phyloP scores from a whole-genome alignment of 2,888 invertebrate genomes.

The Palloptera scutellata region DNA sequence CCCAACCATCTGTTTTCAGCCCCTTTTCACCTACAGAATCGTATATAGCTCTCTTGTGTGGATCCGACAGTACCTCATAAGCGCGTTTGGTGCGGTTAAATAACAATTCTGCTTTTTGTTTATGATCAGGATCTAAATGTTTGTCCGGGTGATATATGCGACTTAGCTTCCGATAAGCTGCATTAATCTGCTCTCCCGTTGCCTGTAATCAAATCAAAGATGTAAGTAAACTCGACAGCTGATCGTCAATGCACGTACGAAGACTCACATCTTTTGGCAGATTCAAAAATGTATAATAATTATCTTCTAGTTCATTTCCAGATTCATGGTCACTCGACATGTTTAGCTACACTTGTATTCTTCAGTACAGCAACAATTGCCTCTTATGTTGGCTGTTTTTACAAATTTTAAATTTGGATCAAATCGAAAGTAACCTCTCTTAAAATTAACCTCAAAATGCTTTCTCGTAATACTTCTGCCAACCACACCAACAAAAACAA shows the following conservation, averaged over 20 bases:
- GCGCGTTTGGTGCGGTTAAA: constrained; percentile 94
- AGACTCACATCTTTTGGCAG: constrained; percentile 80
- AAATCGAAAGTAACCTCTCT: constrained; percentile 24
- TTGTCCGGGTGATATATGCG: constrained; percentile 97
- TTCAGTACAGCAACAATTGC: not conserved
- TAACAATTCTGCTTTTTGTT: constrained; percentile 88
- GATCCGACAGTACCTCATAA: constrained; percentile 93
- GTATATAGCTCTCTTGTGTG: constrained; percentile 94
- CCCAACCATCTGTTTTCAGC: constrained; percentile 94
- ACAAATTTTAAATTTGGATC: constrained; percentile 32
- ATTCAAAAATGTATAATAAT: constrained; percentile 89
- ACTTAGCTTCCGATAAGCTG: constrained; percentile 90
- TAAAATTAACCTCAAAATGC: constrained; percentile 40
- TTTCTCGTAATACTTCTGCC: constrained; percentile 27
- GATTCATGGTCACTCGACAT: constrained; percentile 70
- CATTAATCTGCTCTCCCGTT: constrained; percentile 88
- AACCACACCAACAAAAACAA: not conserved
- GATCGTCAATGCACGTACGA: constrained; percentile 10
- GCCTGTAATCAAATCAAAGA: constrained; percentile 71
- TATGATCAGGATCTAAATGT: constrained; percentile 82
- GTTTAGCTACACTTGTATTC: not conserved
- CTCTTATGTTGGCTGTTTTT: not conserved
- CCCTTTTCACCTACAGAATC: constrained; percentile 89
- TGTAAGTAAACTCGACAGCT: constrained; percentile 17
- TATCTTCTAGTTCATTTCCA: constrained; percentile 74